Evolutionary conservation across 2,888 invertebrate genomes (phyloP).

Genomic region (Lycocerus yunnanus): DNA sequence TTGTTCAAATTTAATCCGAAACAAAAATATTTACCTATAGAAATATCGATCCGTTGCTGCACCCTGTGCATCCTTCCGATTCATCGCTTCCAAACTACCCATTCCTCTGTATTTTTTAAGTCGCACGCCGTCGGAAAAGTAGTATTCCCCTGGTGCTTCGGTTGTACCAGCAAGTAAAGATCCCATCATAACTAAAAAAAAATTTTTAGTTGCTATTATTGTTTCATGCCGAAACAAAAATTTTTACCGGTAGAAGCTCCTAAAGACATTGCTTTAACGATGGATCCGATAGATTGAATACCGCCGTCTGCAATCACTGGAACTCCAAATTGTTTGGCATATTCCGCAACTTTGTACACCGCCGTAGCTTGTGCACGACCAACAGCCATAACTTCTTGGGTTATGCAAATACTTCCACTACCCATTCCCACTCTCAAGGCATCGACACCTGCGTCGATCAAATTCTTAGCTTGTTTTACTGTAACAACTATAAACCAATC

Average conservation of each 20-base stretch:
- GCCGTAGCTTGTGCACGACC: slow-evolving; percentile 98
- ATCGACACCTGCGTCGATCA: slow-evolving; percentile 97
- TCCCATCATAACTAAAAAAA: slow-evolving; percentile 92
- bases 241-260: slow-evolving; percentile 81
- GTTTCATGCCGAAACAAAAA: background rate
- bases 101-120: slow-evolving; percentile 98
- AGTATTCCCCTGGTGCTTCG: slow-evolving; percentile 98
- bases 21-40: slow-evolving; percentile 51
- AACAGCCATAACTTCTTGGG: slow-evolving; percentile 99
- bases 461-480: slow-evolving; percentile 91
- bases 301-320: slow-evolving; percentile 99
- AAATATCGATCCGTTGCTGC: slow-evolving; percentile 79
- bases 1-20: background rate
- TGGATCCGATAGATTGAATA: slow-evolving; percentile 94
- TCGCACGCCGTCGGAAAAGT: slow-evolving; percentile 96
- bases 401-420: slow-evolving; percentile 98
- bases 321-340: slow-evolving; percentile 86
- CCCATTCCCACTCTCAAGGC: slow-evolving; percentile 99
- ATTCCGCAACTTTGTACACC: slow-evolving; percentile 93
- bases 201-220: background rate
- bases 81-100: slow-evolving; percentile 99
- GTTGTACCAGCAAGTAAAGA: slow-evolving; percentile 96
- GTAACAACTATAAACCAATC: slow-evolving; percentile 71
- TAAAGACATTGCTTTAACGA: slow-evolving; percentile 90
- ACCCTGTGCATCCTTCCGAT: slow-evolving; percentile 84